Conservation (phyloP, 2,797 vertebrate species). For the Pipistrellus pipistrellus region DNA sequence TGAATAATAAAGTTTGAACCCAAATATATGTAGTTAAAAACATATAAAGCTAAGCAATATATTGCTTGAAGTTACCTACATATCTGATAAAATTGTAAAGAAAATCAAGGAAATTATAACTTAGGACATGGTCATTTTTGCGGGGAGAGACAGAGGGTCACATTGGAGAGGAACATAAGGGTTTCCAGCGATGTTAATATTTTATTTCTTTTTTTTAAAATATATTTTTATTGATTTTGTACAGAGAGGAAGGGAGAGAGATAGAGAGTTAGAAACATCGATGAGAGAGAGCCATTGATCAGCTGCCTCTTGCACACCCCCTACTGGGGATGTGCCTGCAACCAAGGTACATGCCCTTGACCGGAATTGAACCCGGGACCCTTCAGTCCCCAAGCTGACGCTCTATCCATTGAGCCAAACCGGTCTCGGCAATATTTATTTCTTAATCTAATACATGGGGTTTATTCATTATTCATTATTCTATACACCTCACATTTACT, state of each 20-base stretch:
- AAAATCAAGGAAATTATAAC: background rate
- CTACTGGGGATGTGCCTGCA: too few species aligned
- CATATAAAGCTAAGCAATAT: background rate
- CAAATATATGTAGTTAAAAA: background rate
- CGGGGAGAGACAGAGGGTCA: background rate
- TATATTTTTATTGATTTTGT: too few species aligned
- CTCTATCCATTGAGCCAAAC: too few species aligned
- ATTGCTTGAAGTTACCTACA: background rate
- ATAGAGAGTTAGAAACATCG: too few species aligned
- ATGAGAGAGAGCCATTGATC: too few species aligned
- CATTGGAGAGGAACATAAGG: background rate
- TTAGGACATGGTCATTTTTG: background rate
- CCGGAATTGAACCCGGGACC: too few species aligned
- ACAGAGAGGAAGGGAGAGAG: too few species aligned
- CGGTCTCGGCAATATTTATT: background rate
- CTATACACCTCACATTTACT: background rate
- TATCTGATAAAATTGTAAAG: background rate
- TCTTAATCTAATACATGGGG: background rate
- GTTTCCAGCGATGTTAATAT: background rate
- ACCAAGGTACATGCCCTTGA: too few species aligned
- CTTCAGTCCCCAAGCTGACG: too few species aligned
- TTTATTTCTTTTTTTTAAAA: too few species aligned
- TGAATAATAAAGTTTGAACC: constrained; percentile 1
- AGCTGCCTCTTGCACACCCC: too few species aligned
- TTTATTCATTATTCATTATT: background rate